Percentiles rank a stretch among this genome's conserved stretches.
These are phyloP conservation scores for Xiphias gladius DNA, from an alignment of 2,113 vertebrate genomes.

Conservation along the genomic window DNA sequence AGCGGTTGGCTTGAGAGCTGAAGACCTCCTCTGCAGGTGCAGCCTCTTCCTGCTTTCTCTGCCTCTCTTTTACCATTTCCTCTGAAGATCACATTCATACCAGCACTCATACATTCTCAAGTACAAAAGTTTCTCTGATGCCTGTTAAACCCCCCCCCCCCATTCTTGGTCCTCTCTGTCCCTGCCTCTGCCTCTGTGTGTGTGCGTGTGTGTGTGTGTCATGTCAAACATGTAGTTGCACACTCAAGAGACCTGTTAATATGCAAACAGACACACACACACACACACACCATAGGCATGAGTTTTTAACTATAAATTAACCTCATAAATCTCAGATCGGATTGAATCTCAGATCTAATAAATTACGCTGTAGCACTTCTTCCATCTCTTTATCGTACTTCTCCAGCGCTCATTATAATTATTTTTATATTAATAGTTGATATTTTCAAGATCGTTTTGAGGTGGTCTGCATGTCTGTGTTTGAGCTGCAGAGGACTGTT, in stretches of 20 bases:
- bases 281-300: background rate
- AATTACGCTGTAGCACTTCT: background rate
- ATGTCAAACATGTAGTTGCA: conserved; percentile 16
- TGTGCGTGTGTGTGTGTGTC: background rate
- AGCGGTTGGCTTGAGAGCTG: conserved; percentile 72
- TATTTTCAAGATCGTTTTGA: conserved; percentile 21
- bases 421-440: background rate
- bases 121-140: conserved; percentile 78
- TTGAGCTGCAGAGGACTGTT: conserved; percentile 15
- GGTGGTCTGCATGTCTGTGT: background rate
- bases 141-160: conserved; percentile 48
- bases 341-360: conserved; percentile 5
- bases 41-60: conserved; percentile 76
- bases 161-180: conserved; percentile 24
- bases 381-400: background rate
- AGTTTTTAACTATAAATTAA: conserved; percentile 13
- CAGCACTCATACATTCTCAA: conserved; percentile 59
- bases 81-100: conserved; percentile 78
- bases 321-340: background rate
- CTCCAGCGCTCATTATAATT: background rate
- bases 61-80: conserved; percentile 70
- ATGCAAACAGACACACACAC: conserved; percentile 23
- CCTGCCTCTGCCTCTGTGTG: background rate
- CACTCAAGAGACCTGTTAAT: conserved; percentile 25
- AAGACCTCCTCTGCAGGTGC: conserved; percentile 83